These are phyloP conservation scores for Laspeyria flexula DNA, from an alignment of 2,888 invertebrate species.

Conservation along the genomic window DNA sequence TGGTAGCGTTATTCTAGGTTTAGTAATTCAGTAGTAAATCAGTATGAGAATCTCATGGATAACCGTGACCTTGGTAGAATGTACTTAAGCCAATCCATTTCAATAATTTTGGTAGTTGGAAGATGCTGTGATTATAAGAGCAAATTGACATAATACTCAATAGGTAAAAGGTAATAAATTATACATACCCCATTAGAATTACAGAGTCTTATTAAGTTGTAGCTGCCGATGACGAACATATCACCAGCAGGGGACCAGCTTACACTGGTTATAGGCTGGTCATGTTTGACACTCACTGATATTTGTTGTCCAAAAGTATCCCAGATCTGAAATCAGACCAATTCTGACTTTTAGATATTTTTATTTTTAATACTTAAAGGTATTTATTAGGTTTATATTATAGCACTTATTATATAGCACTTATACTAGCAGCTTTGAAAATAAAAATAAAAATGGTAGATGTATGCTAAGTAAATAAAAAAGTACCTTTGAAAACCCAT, in stretches of 20 bases:
- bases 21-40: too few relatives aligned
- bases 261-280: conserved; percentile 96
- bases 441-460: too few relatives aligned
- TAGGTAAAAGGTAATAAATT: neutral
- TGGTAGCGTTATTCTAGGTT: too few relatives aligned
- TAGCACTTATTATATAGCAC: too few relatives aligned
- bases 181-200: conserved; percentile 95
- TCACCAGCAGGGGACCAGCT: conserved; percentile 97
- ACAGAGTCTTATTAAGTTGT: conserved; percentile 96
- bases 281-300: conserved; percentile 93
- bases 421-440: too few relatives aligned
- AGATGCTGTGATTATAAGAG: too few relatives aligned
- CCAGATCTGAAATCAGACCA: conserved; percentile 90
- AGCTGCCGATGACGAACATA: conserved; percentile 96
- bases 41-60: too few relatives aligned
- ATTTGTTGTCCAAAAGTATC: conserved; percentile 95
- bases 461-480: too few relatives aligned
- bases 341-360: neutral
- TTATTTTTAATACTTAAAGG: too few relatives aligned
- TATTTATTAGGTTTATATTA: too few relatives aligned
- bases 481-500: conserved; percentile 93
- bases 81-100: too few relatives aligned
- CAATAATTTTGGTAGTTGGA: too few relatives aligned
- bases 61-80: neutral
- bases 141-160: neutral